Conservation (phyloP, 1,140 invertebrate species). For the Euschistus heros region DNA sequence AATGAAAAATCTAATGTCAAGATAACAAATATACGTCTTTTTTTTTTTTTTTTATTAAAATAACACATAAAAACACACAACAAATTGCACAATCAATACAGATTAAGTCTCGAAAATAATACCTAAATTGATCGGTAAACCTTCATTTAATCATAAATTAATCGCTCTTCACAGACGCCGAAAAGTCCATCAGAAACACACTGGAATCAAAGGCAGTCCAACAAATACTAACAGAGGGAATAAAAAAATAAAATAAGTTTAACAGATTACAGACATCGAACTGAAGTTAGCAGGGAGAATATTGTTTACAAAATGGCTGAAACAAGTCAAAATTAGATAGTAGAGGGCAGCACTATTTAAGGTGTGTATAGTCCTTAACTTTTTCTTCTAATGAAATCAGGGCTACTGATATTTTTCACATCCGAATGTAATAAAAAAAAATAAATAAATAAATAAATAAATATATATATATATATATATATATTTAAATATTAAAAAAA, state of each 20-base stretch:
- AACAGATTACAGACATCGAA: neutral
- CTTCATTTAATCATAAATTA: neutral
- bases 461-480: too few relatives aligned
- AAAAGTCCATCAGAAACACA: neutral
- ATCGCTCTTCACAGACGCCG: neutral
- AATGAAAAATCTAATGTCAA: neutral
- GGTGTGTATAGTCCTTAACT: neutral
- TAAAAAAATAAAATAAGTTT: neutral
- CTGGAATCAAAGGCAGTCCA: neutral
- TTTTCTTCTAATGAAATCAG: too few relatives aligned
- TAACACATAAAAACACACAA: too few relatives aligned
- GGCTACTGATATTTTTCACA: too few relatives aligned
- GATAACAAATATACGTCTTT: too few relatives aligned
- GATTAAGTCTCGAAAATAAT: neutral
- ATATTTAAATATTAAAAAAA: too few relatives aligned
- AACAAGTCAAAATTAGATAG: slow-evolving; percentile 13
- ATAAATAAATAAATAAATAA: too few relatives aligned
- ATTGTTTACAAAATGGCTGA: slow-evolving; percentile 17
- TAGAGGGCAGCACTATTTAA: slow-evolving; percentile 10
- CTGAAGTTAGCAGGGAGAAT: neutral
- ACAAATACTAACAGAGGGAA: neutral
- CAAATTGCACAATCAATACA: slow-evolving; percentile 12
- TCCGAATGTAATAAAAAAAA: too few relatives aligned
- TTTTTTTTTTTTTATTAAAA: too few relatives aligned
- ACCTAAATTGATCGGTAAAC: slow-evolving; percentile 3